Evolutionary conservation across 1,140 invertebrate genomes (phyloP).

Genomic region (Heliconius nattereri): DNA sequence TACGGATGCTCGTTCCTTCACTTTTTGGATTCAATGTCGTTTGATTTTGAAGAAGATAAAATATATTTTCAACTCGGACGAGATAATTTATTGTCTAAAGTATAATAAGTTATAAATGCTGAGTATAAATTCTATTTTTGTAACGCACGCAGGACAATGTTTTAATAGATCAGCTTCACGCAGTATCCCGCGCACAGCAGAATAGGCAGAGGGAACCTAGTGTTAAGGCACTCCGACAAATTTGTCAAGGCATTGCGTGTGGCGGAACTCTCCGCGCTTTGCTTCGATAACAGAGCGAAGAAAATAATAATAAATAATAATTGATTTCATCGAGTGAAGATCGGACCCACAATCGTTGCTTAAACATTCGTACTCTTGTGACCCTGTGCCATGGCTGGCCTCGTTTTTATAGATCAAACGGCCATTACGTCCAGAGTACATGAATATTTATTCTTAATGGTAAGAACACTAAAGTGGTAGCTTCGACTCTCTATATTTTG

Average conservation of each 20-base stretch:
- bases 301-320: too few species aligned
- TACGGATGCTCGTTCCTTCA: slow-evolving; percentile 48
- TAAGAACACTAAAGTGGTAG: not conserved
- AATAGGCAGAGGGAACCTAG: too few species aligned
- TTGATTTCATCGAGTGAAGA: too few species aligned
- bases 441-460: slow-evolving; percentile 24
- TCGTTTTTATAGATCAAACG: slow-evolving; percentile 39
- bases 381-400: too few species aligned
- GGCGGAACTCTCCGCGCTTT: too few species aligned
- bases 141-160: slow-evolving; percentile 11
- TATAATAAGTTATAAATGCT: slow-evolving; percentile 16
- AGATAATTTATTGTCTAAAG: slow-evolving; percentile 17
- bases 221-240: too few species aligned
- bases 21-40: slow-evolving; percentile 47
- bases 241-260: too few species aligned
- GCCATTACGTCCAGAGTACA: not conserved
- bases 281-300: too few species aligned
- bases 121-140: not conserved
- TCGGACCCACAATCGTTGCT: too few species aligned
- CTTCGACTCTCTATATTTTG: not conserved
- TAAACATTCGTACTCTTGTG: too few species aligned
- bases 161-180: slow-evolving; percentile 32
- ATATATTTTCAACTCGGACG: slow-evolving; percentile 40
- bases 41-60: slow-evolving; percentile 52
- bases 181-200: too few species aligned